Conservation (phyloP, 1,140 invertebrate genomes). For the Drosophila malerkotliana region DNA sequence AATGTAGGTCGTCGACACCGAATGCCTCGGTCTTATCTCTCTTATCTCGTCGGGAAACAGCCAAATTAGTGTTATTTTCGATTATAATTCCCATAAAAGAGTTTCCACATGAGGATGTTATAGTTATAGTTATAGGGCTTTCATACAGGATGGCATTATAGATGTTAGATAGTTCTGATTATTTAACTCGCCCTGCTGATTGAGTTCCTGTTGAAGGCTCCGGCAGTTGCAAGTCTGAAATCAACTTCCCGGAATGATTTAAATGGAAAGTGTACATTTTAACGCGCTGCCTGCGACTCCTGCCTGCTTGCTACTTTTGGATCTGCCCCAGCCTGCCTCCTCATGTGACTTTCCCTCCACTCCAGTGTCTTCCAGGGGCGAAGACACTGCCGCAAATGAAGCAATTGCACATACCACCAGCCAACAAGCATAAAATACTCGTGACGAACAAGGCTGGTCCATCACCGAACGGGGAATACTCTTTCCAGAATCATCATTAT, state of each 20-base stretch:
- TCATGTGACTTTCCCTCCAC: neutral
- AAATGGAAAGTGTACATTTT: constrained; percentile 82
- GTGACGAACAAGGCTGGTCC: constrained; percentile 7
- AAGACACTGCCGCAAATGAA: constrained; percentile 78
- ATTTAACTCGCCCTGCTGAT: constrained; percentile 48
- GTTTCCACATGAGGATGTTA: neutral
- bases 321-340: neutral
- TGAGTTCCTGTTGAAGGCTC: constrained; percentile 44
- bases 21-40: constrained; percentile 2
- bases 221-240: constrained; percentile 24
- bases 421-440: constrained; percentile 48
- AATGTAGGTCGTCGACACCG: constrained; percentile 2
- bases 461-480: constrained; percentile 3
- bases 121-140: neutral
- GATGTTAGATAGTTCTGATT: constrained; percentile 57
- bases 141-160: neutral
- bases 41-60: neutral
- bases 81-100: neutral
- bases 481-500: neutral
- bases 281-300: constrained; percentile 66
- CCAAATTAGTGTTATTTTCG: neutral
- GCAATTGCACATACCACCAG: constrained; percentile 74
- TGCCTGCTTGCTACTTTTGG: constrained; percentile 5
- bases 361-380: constrained; percentile 1
- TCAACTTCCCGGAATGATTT: constrained; percentile 78